Evolutionary conservation across 2,113 vertebrate species (phyloP), one percentile per base, ranked within the genome.

Genomic region (Beaufortia kweichowensis): DNA sequence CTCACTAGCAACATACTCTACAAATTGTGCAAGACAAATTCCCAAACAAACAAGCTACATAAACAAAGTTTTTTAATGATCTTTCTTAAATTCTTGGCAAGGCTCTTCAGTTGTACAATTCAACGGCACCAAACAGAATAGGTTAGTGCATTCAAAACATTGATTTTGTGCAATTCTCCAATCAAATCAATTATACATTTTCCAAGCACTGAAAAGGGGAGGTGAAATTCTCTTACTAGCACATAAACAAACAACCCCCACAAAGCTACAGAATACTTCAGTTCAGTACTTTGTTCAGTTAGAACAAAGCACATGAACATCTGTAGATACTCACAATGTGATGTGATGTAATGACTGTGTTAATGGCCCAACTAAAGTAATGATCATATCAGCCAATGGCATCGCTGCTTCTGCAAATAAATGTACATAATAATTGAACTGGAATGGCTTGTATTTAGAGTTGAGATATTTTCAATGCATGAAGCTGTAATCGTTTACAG

Each of bases 301-400:
- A n/a, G n/a, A n/a, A n/a, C 67, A 69, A 68, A 46, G 29, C 26
- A 11, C 26, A 23, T 5, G n/a, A 53, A n/a, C 48, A 23, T 35
- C n/a, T 23, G 53, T 9, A 24, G 28, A 53, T 68, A 17, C 48
- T 2, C 29, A 56, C 48, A 55, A 21, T 35, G 23, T 19, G 48
- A 69, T 69, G 3, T 68, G 31, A 53, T 33, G 14, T 69, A 69
- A 59, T 43, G 55, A 41, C 53, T 3, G 55, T 56, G 50, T 72
- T 72, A 59, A 59, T 59, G 69, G 53, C 50, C 33, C 35, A 31
- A 72, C 28, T 72, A 26, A 72, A 41, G 29, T 24, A 24, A 72
- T 59, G 29, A 69, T 55, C 66, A 55, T 57, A 3, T 39, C 55
- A 59, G 14, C 55, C 69, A 72, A 59, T 72, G 33, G 24, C n/a